Base-by-base conservation (phyloP, 2,113 vertebrate genomes). In the Strix aluco region DNA sequence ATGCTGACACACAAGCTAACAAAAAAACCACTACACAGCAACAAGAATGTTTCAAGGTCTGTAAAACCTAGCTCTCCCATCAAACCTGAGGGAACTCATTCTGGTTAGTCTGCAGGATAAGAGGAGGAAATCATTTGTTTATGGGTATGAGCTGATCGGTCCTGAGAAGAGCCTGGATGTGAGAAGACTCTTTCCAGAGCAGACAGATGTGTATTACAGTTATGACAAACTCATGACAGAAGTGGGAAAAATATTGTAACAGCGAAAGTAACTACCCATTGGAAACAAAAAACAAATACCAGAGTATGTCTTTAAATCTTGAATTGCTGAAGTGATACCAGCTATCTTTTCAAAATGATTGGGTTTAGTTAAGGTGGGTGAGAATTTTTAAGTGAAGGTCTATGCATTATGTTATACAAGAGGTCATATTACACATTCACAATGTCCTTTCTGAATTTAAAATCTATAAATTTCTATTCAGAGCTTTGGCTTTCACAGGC, bases 381-480 rank as follows among this genome's bases (percentile, higher is more conserved):
- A 75, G 40, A 58, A 70, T 20, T 84, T 90, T 95, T 66, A 84
- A 86, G 26, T 34, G 78, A 84, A 87, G 62, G 11, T 84, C 57
- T 49, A 29, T 62, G 51, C 55, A 62, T 80, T 88, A 20, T 40
- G 13, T 82, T 86, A 55, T n/a, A 62, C 26, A 86, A 70, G 71
- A 92, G 55, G 63, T 90, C 55, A 63, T 46, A 92, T 51, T 90
- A 59, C 0, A 2, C 20, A 26, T 79, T 91, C 57, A 46, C 22
- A 72, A 27, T 65, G 52, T 63, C 62, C 61, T 89, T 96, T 75
- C 57, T 85, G 46, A 73, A 69, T 87, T 92, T 87, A 69, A 96
- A 94, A 91, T 72, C 73, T 73, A 70, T 85, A 84, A 7, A 75
- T 87, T 95, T 91, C 70, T 91, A 7, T 67, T 91, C 79, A 22